Evolutionary conservation across 2,113 vertebrate genomes (phyloP).

Genomic region (Gymnogyps californianus): DNA sequence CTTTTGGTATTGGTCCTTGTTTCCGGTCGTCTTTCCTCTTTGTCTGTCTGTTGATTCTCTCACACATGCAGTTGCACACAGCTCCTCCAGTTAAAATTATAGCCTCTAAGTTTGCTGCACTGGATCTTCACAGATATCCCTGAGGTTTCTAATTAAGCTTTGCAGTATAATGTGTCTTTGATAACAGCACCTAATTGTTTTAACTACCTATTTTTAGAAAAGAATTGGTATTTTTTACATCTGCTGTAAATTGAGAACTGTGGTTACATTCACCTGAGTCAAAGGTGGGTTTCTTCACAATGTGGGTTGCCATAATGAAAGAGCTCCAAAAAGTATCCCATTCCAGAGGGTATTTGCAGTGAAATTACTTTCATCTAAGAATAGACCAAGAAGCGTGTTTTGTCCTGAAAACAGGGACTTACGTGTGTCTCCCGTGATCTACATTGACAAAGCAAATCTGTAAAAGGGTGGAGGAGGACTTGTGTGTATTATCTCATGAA

Average conservation of each 20-base stretch:
- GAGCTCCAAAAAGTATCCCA: background rate
- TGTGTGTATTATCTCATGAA: background rate
- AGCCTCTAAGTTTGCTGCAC: background rate
- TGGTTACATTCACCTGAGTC: background rate
- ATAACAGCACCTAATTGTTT: background rate
- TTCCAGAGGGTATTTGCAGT: background rate
- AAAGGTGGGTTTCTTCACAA: background rate
- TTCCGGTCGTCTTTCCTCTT: background rate
- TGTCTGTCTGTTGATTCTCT: background rate
- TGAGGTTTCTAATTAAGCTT: background rate
- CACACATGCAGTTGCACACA: background rate
- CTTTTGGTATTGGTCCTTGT: background rate
- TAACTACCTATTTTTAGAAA: background rate
- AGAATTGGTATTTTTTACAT: background rate
- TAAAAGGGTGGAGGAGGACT: background rate
- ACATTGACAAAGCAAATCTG: background rate
- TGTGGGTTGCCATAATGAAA: background rate
- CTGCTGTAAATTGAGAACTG: background rate
- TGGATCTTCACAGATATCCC: background rate
- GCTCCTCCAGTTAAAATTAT: background rate
- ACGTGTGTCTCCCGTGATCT: background rate
- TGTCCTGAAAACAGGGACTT: background rate
- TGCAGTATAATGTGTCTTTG: background rate
- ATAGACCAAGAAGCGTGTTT: background rate
- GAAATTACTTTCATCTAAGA: background rate